These are phyloP conservation scores for Therioaphis trifolii DNA, from an alignment of 2,888 invertebrate genomes.

Conservation along the genomic window DNA sequence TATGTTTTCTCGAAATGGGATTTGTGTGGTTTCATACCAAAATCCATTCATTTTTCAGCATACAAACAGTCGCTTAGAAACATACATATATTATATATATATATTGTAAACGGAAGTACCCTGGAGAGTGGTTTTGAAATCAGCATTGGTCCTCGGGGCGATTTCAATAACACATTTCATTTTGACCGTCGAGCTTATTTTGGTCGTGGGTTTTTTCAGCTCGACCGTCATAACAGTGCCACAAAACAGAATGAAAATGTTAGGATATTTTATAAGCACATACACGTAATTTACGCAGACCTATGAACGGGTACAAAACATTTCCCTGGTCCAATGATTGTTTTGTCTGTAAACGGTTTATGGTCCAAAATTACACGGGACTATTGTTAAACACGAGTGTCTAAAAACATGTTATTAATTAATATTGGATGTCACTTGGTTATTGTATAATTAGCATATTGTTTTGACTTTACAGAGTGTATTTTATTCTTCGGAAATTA, in stretches of 20 bases:
- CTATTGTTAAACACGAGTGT: background rate
- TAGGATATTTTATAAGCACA: background rate
- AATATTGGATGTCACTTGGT: slow-evolving; percentile 20
- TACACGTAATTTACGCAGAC: background rate
- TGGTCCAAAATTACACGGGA: background rate
- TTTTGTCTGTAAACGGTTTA: background rate
- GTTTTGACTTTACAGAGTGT: background rate
- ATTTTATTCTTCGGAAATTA: background rate
- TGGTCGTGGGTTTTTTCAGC: background rate
- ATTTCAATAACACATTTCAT: slow-evolving; percentile 25
- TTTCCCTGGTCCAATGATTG: background rate
- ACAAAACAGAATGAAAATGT: background rate
- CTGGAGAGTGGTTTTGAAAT: slow-evolving; percentile 23
- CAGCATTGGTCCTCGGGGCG: background rate
- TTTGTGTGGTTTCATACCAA: background rate
- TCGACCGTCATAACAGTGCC: background rate
- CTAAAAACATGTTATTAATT: slow-evolving; percentile 39
- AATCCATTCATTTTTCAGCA: background rate
- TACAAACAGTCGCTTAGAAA: no score
- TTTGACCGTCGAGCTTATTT: background rate
- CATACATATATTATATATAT: no score
- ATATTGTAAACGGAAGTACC: no score
- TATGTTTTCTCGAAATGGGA: background rate
- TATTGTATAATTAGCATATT: background rate
- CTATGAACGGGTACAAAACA: slow-evolving; percentile 12